A percentile compares a stretch with the other conserved stretches of the same genome.
Evolutionary conservation across 2,888 invertebrate genomes (phyloP).

Genomic region (Morinoia aosen): DNA sequence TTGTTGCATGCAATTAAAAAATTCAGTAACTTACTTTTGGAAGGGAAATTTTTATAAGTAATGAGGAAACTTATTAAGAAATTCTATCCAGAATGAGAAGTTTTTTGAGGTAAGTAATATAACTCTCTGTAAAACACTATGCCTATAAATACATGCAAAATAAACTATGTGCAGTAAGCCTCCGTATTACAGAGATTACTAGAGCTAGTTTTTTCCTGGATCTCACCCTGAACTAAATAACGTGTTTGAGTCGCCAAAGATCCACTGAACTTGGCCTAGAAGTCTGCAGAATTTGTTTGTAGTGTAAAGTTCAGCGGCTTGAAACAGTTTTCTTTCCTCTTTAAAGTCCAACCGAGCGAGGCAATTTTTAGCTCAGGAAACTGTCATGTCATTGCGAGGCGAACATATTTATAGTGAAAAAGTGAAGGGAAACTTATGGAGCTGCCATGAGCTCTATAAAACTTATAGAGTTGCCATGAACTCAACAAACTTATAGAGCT

Average conservation of each 20-base stretch:
- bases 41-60: too few species aligned
- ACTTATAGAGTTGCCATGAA: background rate
- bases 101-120: too few species aligned
- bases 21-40: too few species aligned
- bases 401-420: background rate
- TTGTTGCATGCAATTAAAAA: too few species aligned
- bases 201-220: background rate
- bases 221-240: background rate
- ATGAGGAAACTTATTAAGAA: too few species aligned
- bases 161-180: too few species aligned
- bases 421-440: background rate
- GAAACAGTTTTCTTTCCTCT: background rate
- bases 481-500: background rate
- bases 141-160: too few species aligned
- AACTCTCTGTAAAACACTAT: too few species aligned
- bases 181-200: background rate
- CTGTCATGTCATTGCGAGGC: background rate
- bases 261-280: background rate
- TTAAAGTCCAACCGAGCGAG: background rate
- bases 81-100: too few species aligned
- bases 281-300: slow-evolving; percentile 1
- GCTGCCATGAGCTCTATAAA: background rate
- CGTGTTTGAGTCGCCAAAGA: background rate
- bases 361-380: background rate
- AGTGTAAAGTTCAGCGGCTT: background rate